These are phyloP conservation scores for Lasius platythorax DNA, from an alignment of 2,888 invertebrate genomes.

Conservation along the genomic window DNA sequence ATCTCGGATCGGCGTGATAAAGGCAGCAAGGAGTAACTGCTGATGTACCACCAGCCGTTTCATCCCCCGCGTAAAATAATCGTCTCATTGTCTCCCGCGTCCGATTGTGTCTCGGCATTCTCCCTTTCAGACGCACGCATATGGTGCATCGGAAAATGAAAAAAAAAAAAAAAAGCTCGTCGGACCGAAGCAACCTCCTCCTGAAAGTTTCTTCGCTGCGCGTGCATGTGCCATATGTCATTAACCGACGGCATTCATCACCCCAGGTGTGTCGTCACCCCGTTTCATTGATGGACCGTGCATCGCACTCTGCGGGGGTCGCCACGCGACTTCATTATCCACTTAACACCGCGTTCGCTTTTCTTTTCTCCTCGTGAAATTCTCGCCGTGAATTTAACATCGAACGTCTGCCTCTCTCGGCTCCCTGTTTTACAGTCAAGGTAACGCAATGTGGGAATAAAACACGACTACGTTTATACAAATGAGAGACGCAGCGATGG, in stretches of 20 bases:
- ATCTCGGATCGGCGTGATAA: constrained; percentile 46
- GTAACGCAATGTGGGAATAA: not conserved
- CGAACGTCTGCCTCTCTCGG: not conserved
- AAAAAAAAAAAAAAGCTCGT: constrained; percentile 33
- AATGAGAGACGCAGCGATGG: constrained; percentile 6
- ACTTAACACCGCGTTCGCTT: constrained; percentile 16
- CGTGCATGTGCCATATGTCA: constrained; percentile 79
- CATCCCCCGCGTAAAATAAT: constrained; percentile 67
- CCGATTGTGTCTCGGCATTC: constrained; percentile 76
- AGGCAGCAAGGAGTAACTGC: constrained; percentile 63
- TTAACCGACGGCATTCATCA: constrained; percentile 79
- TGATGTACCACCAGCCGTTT: constrained; percentile 58
- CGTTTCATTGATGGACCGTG: constrained; percentile 56
- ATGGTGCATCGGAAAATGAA: constrained; percentile 62
- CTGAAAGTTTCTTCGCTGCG: constrained; percentile 61
- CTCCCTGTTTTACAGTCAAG: not conserved
- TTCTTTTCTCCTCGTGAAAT: not conserved
- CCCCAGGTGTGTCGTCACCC: constrained; percentile 75
- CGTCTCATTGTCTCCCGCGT: constrained; percentile 78
- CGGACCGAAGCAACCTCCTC: constrained; percentile 18
- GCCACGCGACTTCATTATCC: constrained; percentile 40
- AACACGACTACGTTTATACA: not conserved
- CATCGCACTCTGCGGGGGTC: constrained; percentile 35
- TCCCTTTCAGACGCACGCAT: constrained; percentile 56
- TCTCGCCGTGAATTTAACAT: not conserved